Evolutionary conservation across 1,140 invertebrate genomes (phyloP), one percentile per base, ranked within the genome.

Genomic region (Penaeus vannamei): DNA sequence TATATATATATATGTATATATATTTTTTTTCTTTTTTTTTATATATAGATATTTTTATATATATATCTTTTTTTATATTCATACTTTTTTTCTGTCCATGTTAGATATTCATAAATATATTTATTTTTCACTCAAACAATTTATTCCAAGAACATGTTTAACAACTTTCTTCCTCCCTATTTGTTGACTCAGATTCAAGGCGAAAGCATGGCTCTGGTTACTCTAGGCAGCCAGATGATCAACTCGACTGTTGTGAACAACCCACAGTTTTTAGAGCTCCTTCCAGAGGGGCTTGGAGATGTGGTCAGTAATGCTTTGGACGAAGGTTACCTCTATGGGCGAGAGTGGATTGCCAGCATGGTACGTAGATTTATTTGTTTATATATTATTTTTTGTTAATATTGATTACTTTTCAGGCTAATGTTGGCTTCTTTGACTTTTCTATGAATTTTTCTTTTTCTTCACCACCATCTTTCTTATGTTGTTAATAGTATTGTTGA

Each of bases 161-260:
- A 53, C 53, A 53, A 17, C 17, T 53, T 53, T 53, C 17, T 17
- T 53, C 17, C 14, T 53, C 4, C 17, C 53, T n/a, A 14, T 17
- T 0, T 17, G 1, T 10, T 17, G 17, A 0, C 53, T 17, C 93
- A 99, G 97, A 95, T 99, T 86, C 99, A 99, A 93, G 97, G 96
- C 23, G 98, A 99, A 94, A 97, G 97, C 32, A 96, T 99, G 92
- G 97, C 98, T 92, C 94, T 99, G 46, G 95, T 99, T 32, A 96
- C 97, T 93, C 94, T 99, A 69, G 96, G 96, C 42, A 96, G 97
- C 82, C 97, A 97, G 93, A 94, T 99, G 22, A 94, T 99, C 20
- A 99, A 99, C 94, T 95, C 96, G 91, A 98, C 97, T 20, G 95
- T 98, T 36, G 96, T 97, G 20, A 95, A 97, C 93, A 96, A 98